Evolutionary conservation across 2,888 invertebrate species (phyloP).

Genomic region (Luperina testacea): DNA sequence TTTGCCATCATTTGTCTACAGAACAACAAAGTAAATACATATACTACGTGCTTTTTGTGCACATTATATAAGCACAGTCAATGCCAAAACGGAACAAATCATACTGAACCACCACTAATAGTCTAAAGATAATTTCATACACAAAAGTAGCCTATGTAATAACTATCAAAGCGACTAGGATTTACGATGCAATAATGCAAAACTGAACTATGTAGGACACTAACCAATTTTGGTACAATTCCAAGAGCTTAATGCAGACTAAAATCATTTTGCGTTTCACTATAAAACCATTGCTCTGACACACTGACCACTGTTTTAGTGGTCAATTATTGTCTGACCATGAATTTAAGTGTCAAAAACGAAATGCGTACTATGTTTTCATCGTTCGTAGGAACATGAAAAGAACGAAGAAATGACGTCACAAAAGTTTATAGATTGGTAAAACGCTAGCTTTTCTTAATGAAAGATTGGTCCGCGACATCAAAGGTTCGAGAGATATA

Average conservation of each 20-base stretch:
- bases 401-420: constrained; percentile 29
- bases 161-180: constrained; percentile 56
- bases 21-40: background rate
- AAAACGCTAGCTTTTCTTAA: constrained; percentile 20
- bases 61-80: background rate
- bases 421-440: constrained; percentile 11
- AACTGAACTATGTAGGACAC: constrained; percentile 67
- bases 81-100: constrained; percentile 7
- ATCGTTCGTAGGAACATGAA: constrained; percentile 14
- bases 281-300: constrained; percentile 49
- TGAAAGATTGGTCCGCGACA: constrained; percentile 39
- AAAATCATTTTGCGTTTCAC: constrained; percentile 63
- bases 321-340: constrained; percentile 16
- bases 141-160: constrained; percentile 20
- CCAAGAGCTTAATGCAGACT: constrained; percentile 65
- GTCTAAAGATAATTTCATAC: constrained; percentile 22
- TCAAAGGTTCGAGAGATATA: constrained; percentile 38
- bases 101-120: background rate
- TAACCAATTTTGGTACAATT: constrained; percentile 72
- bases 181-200: constrained; percentile 69
- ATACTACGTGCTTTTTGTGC: background rate
- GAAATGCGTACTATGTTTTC: constrained; percentile 13
- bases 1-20: background rate
- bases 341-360: constrained; percentile 25
- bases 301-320: background rate